Evolutionary conservation across 2,113 vertebrate genomes (phyloP).

Genomic region (Ammodramus savannarum): DNA sequence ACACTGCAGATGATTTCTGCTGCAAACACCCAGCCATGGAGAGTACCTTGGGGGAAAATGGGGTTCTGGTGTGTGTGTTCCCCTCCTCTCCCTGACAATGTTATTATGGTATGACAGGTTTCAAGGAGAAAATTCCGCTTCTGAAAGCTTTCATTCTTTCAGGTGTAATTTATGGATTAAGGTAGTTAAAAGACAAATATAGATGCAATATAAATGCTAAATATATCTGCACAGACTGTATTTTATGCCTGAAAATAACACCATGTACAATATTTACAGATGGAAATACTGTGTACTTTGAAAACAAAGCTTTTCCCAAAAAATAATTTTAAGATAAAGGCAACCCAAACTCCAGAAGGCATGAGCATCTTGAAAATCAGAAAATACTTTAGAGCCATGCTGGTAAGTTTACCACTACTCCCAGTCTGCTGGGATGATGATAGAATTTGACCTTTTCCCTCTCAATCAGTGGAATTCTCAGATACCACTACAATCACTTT

Average conservation of each 20-base stretch:
- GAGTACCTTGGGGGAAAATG: background rate
- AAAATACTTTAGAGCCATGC: background rate
- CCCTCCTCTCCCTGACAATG: rapidly evolving
- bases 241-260: background rate
- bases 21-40: background rate
- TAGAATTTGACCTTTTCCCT: background rate
- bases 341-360: background rate
- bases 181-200: slow-evolving; percentile 20
- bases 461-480: background rate
- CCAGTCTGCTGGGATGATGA: background rate
- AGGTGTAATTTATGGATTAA: background rate
- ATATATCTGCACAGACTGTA: background rate
- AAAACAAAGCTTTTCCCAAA: slow-evolving; percentile 17
- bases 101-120: background rate
- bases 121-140: background rate
- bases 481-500: background rate
- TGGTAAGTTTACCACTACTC: background rate
- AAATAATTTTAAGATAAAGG: background rate
- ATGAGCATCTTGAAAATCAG: background rate
- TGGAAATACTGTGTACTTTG: background rate
- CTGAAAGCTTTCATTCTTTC: background rate
- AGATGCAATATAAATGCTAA: background rate
- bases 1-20: background rate
- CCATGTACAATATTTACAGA: background rate
- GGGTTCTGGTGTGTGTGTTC: background rate